Evolutionary conservation across 2,113 vertebrate genomes (phyloP).

Genomic region (Indicator maculatus): DNA sequence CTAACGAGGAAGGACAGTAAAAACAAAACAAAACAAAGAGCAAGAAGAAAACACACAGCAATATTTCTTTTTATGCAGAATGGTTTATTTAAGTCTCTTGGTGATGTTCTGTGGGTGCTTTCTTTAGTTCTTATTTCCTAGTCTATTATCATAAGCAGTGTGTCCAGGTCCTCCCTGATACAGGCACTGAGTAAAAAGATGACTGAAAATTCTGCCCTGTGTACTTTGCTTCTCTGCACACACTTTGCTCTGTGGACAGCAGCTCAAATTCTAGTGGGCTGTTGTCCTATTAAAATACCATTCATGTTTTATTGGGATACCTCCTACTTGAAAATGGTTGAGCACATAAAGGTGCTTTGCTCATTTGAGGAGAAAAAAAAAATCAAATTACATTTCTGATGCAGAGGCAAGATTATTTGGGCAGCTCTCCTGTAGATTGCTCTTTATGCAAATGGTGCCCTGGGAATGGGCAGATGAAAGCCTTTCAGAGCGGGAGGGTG

Average conservation of each 20-base stretch:
- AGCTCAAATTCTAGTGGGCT: constrained; percentile 31
- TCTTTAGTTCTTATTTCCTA: not conserved
- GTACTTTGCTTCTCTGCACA: not conserved
- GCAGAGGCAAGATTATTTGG: constrained; percentile 12
- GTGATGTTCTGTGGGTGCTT: not conserved
- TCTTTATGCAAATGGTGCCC: constrained; percentile 54
- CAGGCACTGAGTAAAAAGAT: not conserved
- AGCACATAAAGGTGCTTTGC: constrained; percentile 13
- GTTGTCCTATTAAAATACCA: constrained; percentile 26
- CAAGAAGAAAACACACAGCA: not conserved
- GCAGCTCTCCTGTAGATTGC: not conserved
- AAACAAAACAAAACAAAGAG: not conserved
- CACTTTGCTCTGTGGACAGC: not conserved
- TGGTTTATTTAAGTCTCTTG: not conserved
- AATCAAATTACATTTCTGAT: not conserved
- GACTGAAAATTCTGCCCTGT: not conserved
- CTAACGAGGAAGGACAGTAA: not conserved
- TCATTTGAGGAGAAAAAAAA: not conserved
- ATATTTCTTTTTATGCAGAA: not conserved
- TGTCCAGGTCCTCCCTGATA: not conserved
- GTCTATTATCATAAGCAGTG: not conserved
- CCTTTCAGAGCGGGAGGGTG: not conserved
- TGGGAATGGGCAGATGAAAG: constrained; percentile 32
- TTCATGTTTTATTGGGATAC: constrained; percentile 46
- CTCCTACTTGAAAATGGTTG: constrained; percentile 28